Conservation (phyloP, 2,113 vertebrate genomes). For the Plestiodon gilberti region DNA sequence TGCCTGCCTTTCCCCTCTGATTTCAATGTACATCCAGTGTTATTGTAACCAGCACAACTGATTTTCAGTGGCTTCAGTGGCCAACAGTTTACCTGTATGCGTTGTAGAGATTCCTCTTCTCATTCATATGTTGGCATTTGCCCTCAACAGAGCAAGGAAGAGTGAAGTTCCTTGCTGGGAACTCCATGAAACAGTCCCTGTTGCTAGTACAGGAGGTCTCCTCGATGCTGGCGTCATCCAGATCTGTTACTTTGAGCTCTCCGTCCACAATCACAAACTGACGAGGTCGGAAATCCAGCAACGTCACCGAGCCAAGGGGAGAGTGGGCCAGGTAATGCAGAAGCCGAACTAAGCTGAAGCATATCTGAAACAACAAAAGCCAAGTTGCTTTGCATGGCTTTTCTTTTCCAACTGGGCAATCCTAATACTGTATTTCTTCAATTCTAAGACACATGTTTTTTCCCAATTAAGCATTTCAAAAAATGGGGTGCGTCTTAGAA, state of each 20-base stretch:
- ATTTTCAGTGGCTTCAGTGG: neutral
- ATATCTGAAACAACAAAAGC: constrained; percentile 77
- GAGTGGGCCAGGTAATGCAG: constrained; percentile 90
- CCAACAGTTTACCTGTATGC: constrained; percentile 81
- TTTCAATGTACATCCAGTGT: neutral
- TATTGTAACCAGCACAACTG: neutral
- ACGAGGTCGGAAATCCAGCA: constrained; percentile 90
- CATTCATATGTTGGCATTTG: constrained; percentile 85
- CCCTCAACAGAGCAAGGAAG: constrained; percentile 82
- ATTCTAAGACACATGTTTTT: no score
- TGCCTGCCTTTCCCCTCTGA: neutral
- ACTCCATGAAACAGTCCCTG: constrained; percentile 82
- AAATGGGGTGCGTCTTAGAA: no score
- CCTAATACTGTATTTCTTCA: no score
- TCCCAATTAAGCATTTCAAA: no score
- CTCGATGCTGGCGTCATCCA: constrained; percentile 86
- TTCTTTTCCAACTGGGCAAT: neutral
- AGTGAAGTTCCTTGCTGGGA: constrained; percentile 89
- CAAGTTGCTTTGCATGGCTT: neutral
- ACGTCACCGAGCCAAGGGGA: constrained; percentile 86
- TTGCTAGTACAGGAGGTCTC: constrained; percentile 79
- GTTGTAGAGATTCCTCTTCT: constrained; percentile 91
- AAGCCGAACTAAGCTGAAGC: constrained; percentile 86
- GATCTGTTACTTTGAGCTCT: constrained; percentile 88
- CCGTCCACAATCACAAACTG: constrained; percentile 89